A percentile compares a stretch with the other conserved stretches of the same genome.
These are phyloP conservation scores for Cebidichthys violaceus DNA, from an alignment of 2,113 vertebrate genomes.

Conservation along the genomic window DNA sequence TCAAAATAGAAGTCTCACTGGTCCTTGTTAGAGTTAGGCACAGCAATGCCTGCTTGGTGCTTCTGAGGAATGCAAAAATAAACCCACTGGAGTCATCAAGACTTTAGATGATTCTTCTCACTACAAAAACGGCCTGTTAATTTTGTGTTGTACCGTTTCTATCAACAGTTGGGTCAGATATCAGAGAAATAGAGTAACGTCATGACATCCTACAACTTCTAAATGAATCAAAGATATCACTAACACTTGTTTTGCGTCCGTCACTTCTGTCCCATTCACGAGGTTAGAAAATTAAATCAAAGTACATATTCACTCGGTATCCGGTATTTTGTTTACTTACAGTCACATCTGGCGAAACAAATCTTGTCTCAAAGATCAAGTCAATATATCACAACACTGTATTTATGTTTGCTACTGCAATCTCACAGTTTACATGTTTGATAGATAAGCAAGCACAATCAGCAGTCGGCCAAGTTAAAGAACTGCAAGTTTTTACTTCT, in stretches of 20 bases:
- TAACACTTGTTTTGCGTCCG: conserved; percentile 7
- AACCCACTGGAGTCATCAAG: conserved; percentile 64
- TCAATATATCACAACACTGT: neutral
- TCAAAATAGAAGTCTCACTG: conserved; percentile 53
- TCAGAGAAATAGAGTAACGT: conserved; percentile 24
- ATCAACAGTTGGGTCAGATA: conserved; percentile 20
- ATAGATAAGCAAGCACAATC: neutral
- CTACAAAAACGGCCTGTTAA: conserved; percentile 18
- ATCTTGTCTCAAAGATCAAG: neutral
- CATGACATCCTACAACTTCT: neutral
- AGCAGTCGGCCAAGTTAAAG: neutral
- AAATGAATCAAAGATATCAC: conserved; percentile 13
- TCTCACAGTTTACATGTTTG: neutral
- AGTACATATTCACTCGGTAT: conserved; percentile 27
- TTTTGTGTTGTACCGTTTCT: neutral
- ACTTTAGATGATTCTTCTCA: conserved; percentile 41
- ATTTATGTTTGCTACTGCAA: neutral
- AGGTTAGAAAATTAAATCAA: conserved; percentile 33
- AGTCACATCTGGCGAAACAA: neutral
- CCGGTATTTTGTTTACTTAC: conserved; percentile 1
- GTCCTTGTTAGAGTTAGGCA: conserved; percentile 58
- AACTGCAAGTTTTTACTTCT: neutral
- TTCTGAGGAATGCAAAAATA: conserved; percentile 67
- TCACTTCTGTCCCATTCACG: conserved; percentile 23
- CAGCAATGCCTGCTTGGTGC: conserved; percentile 36